Conservation (phyloP, 2,113 vertebrate genomes). For the Scalopus aquaticus region DNA sequence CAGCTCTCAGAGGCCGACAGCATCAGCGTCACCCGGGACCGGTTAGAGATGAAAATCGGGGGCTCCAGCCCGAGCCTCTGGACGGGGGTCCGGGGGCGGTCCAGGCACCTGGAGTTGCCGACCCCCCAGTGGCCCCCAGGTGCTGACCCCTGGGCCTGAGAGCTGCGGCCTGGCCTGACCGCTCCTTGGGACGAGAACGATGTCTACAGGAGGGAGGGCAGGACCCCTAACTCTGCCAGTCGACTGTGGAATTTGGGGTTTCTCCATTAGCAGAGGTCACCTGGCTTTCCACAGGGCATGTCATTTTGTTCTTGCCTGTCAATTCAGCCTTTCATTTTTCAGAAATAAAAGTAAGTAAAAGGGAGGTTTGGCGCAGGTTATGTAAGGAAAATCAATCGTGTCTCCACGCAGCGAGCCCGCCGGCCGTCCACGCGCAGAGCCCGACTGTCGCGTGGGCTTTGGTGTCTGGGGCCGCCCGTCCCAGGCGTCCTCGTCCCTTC, state of each 20-base stretch:
- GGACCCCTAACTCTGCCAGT: no score
- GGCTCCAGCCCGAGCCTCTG: not conserved
- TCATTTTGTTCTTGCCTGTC: not conserved
- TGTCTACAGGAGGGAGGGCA: not conserved
- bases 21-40: not conserved
- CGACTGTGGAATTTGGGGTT: not conserved
- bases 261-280: not conserved
- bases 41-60: not conserved
- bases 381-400: not conserved
- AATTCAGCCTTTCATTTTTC: not conserved
- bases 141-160: no score
- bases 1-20: no score
- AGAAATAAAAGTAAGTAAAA: not conserved
- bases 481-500: slow-evolving; percentile 63
- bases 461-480: no score
- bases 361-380: not conserved
- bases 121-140: no score
- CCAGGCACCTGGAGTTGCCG: not conserved
- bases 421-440: not conserved
- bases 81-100: no score
- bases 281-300: not conserved
- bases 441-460: no score
- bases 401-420: not conserved
- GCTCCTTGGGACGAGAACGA: no score
- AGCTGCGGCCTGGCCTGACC: no score